Conservation (phyloP, 2,888 invertebrate genomes). For the Diabrotica balteata region DNA sequence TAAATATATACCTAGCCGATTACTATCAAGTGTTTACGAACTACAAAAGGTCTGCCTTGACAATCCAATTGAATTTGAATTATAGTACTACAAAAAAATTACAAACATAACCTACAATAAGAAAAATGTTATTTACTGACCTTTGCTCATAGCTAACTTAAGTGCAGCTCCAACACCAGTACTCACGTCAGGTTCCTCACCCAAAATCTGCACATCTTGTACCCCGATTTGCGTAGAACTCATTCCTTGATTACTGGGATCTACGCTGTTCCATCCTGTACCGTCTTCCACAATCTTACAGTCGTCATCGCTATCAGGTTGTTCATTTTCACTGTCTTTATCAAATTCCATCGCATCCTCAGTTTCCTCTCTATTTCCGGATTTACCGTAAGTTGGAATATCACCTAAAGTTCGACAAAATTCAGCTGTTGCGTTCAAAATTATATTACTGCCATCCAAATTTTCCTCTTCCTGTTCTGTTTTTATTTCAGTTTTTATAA, state of each 20-base stretch:
- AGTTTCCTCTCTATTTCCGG: conserved; percentile 88
- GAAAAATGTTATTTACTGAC: conserved; percentile 51
- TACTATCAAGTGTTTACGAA: no score
- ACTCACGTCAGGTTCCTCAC: conserved; percentile 91
- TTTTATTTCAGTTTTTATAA: conserved; percentile 54
- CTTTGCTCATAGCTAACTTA: conserved; percentile 90
- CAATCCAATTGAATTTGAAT: no score
- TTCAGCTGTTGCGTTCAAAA: conserved; percentile 93
- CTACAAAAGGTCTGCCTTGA: no score
- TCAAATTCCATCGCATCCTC: conserved; percentile 58
- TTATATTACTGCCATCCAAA: conserved; percentile 67
- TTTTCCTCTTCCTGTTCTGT: conserved; percentile 53
- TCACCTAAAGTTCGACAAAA: conserved; percentile 94
- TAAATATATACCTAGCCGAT: no score
- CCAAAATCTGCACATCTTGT: conserved; percentile 74
- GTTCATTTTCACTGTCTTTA: conserved; percentile 44
- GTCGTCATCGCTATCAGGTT: conserved; percentile 50
- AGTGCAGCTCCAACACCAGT: conserved; percentile 92
- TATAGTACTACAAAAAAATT: no score
- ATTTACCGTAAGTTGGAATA: conserved; percentile 92
- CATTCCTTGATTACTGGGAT: conserved; percentile 53
- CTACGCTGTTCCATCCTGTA: conserved; percentile 66
- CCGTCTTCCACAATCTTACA: conserved; percentile 51
- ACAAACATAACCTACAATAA: no score
- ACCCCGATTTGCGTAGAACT: conserved; percentile 48